Conservation (phyloP, 2,888 invertebrate genomes). For the Blomia tropicalis region DNA sequence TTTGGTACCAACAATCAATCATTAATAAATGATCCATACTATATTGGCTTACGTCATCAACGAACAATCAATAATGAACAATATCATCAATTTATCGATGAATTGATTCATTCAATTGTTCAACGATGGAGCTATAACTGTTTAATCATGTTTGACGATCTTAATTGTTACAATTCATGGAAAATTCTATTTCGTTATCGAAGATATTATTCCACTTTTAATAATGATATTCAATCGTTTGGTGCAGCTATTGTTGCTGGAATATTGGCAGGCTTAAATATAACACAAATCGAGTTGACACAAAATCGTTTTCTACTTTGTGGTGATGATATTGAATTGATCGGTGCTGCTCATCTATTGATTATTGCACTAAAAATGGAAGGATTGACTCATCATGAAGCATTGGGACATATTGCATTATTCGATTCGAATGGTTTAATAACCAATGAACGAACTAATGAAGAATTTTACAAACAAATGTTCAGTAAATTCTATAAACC, state of each 20-base stretch:
- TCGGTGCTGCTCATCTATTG: neutral
- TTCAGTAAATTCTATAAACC: neutral
- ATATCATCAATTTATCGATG: neutral
- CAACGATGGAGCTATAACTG: neutral
- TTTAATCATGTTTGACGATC: neutral
- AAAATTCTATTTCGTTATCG: neutral
- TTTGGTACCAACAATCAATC: conserved; percentile 38
- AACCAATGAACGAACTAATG: neutral
- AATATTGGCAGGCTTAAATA: neutral
- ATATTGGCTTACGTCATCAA: neutral
- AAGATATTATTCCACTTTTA: neutral
- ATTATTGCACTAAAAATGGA: neutral
- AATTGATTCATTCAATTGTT: neutral
- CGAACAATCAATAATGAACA: neutral
- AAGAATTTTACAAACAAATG: neutral
- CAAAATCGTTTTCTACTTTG: neutral
- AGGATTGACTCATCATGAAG: neutral
- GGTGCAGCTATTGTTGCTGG: neutral
- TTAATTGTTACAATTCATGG: neutral
- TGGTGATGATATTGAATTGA: too few relatives aligned
- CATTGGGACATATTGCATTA: neutral
- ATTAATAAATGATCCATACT: conserved; percentile 1
- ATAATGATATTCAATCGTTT: neutral
- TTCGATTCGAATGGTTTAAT: neutral
- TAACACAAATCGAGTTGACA: neutral